Percentiles rank a stretch among this genome's conserved stretches.
These are phyloP conservation scores for Myiozetetes cayanensis DNA, from an alignment of 2,113 vertebrate genomes.

Conservation along the genomic window DNA sequence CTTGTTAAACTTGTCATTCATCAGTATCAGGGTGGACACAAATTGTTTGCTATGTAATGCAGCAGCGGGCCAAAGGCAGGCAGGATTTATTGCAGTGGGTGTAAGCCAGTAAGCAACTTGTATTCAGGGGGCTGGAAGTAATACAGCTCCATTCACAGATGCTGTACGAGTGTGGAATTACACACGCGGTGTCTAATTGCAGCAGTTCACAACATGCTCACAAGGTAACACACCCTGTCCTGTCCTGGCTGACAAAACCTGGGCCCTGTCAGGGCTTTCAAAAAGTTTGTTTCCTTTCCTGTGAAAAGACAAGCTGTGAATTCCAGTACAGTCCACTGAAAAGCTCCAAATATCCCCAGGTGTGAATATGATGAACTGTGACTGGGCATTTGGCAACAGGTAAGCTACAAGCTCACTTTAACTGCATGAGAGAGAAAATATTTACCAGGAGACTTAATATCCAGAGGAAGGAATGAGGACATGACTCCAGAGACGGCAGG, in stretches of 20 bases:
- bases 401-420: neutral
- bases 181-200: fast-evolving
- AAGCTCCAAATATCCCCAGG: neutral
- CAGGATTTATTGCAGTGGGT: neutral
- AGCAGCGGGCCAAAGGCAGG: fast-evolving
- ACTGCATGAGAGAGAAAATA: neutral
- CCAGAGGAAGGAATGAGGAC: neutral
- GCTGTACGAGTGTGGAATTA: neutral
- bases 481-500: neutral
- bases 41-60: neutral
- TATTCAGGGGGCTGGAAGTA: neutral
- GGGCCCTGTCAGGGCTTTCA: fast-evolving
- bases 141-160: neutral
- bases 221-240: neutral
- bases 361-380: neutral
- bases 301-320: neutral
- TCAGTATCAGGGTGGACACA: fast-evolving
- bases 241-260: neutral
- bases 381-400: neutral
- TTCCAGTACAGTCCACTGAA: neutral
- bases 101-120: neutral
- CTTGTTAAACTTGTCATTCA: neutral
- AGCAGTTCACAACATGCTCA: neutral
- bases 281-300: neutral
- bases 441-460: neutral